Evolutionary conservation across 1,140 invertebrate genomes (phyloP), one percentile per base, ranked within the genome.

Genomic region (Bombus pascuorum): DNA sequence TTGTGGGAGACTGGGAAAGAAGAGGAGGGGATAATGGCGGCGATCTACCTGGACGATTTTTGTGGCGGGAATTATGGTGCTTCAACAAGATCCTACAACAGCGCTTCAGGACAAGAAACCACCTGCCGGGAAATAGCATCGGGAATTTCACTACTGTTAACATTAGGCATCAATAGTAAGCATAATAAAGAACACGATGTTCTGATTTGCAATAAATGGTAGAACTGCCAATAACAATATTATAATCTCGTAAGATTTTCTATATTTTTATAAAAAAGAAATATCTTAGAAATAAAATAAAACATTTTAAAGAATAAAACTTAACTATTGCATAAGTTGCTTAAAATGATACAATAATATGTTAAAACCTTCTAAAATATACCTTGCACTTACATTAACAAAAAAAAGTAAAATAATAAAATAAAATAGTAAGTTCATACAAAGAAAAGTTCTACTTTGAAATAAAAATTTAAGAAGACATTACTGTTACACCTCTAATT

Each of bases 21-120:
- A 15, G 42, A 12, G 42, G 93, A 86, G 86, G 93, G 92, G 93
- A 94, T 95, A 94, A 94, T 94, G 94, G 92, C 91, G 93, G 93
- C 91, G 92, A 94, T 94, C 93, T 94, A 95, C 94, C 94, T 94
- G 94, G 87, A 91, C 84, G 90, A 93, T 93, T 95, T 94, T 94
- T 94, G 87, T 93, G 92, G 91, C 92, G 91, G 93, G 93, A 94
- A 94, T 93, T 94, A 93, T 86, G 78, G 89, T 92, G 83, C 78
- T 89, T 79, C 80, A 85, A 78, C 77, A 59, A 86, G 86, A 90
- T 92, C 80, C 86, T 90, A 77, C 87, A 91, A 89, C 87, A 57
- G 86, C 87, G 72, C 47, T 42, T 42, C 75, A 42, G 65, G 39
- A 80, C 44, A 73, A 79, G 80, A 88, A 86, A 86, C 80, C 85